Evolutionary conservation across 2,888 invertebrate species (phyloP).

Genomic region (Tuberolachnus salignus): DNA sequence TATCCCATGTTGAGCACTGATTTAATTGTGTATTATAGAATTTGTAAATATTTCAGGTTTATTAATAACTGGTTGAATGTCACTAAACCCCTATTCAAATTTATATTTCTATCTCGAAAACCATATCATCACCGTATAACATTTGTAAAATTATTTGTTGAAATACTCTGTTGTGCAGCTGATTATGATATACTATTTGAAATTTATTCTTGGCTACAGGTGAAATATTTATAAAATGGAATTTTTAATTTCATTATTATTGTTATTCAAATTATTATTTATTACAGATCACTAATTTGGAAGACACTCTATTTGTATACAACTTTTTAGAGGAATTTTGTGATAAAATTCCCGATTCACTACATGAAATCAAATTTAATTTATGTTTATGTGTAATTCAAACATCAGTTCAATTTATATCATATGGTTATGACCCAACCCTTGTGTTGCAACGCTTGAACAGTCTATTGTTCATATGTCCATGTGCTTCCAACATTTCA

Average conservation of each 20-base stretch:
- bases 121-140: constrained; percentile 15
- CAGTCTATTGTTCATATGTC: constrained; percentile 36
- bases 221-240: constrained; percentile 1
- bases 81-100: constrained; percentile 42
- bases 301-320: constrained; percentile 18
- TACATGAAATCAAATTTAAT: constrained; percentile 35
- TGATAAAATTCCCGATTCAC: constrained; percentile 12
- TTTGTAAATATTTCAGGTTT: constrained; percentile 28
- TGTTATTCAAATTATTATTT: constrained; percentile 3
- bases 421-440: constrained; percentile 35
- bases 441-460: constrained; percentile 2
- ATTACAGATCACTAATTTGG: constrained; percentile 33
- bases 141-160: constrained; percentile 43
- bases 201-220: constrained; percentile 47
- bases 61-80: constrained; percentile 29
- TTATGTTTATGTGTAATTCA: constrained; percentile 46
- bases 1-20: no score
- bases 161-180: constrained; percentile 14
- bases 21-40: not conserved
- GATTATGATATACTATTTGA: constrained; percentile 49
- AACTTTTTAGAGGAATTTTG: constrained; percentile 40
- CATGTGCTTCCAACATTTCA: constrained; percentile 27
- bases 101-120: constrained; percentile 36
- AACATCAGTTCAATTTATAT: constrained; percentile 25
- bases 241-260: not conserved